Evolutionary conservation across 2,113 vertebrate genomes (phyloP).

Genomic region (Oxyura jamaicensis): DNA sequence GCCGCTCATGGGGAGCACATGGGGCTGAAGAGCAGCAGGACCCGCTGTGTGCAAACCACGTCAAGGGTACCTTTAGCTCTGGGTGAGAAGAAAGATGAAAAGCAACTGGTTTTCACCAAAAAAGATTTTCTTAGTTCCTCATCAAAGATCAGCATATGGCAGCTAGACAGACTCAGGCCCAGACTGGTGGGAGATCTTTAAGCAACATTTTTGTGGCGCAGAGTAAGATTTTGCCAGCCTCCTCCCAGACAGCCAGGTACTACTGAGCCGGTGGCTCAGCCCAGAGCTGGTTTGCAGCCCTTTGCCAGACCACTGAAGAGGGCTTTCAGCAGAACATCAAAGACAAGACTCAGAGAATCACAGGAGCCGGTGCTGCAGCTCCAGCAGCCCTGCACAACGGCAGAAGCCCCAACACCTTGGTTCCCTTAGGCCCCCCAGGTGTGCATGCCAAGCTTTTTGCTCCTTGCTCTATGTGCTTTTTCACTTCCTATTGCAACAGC

Average conservation of each 20-base stretch:
- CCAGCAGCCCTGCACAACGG: background rate
- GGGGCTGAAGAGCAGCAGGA: background rate
- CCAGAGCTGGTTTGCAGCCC: background rate
- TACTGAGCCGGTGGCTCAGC: background rate
- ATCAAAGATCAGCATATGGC: background rate
- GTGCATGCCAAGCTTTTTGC: background rate
- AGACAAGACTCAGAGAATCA: background rate
- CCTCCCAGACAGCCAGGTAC: background rate
- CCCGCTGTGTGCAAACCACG: accelerated
- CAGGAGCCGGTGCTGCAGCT: background rate
- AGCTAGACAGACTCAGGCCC: background rate
- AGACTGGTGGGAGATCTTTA: background rate
- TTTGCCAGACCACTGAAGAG: background rate
- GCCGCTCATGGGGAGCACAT: background rate
- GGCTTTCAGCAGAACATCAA: background rate
- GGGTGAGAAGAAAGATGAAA: background rate
- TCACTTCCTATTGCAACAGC: background rate
- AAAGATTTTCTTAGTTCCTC: background rate
- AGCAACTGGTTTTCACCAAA: background rate
- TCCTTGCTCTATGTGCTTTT: background rate
- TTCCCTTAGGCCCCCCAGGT: background rate
- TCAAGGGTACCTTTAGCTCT: background rate
- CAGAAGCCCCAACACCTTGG: background rate
- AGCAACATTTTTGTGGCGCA: slow-evolving; percentile 15
- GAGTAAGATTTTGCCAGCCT: background rate